phyloP scores from a whole-genome alignment of 2,113 vertebrate genomes.

The Todiramphus saurophagus region DNA sequence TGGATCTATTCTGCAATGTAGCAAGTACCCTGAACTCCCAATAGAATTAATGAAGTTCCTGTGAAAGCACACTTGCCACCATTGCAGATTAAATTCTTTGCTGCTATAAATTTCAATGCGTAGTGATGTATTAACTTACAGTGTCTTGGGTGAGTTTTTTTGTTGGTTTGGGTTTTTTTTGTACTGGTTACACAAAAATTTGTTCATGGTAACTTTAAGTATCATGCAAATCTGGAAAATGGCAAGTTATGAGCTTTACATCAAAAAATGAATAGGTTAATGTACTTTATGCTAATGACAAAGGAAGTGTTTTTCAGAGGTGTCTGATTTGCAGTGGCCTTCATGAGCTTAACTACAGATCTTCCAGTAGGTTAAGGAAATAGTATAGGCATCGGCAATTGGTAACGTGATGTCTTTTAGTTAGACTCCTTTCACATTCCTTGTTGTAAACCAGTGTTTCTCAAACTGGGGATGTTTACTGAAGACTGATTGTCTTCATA shows the following conservation, averaged over 20 bases:
- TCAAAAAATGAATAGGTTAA: background rate
- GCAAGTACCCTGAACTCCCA: background rate
- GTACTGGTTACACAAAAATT: background rate
- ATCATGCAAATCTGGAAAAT: background rate
- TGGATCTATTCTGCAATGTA: background rate
- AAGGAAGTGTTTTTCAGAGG: background rate
- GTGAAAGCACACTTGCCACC: rapidly evolving
- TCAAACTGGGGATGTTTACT: background rate
- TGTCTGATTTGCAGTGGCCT: background rate
- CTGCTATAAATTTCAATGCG: rapidly evolving
- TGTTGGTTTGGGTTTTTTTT: background rate
- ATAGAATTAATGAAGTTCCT: background rate
- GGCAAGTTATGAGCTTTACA: background rate
- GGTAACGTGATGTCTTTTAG: background rate
- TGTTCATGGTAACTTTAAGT: background rate
- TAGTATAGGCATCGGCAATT: background rate
- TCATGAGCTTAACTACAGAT: background rate
- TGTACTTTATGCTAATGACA: background rate
- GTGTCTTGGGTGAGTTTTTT: background rate
- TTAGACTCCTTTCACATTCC: background rate
- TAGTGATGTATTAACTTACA: background rate
- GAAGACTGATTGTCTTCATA: background rate
- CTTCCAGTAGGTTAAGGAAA: background rate
- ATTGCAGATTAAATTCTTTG: background rate
- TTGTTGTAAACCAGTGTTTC: background rate